Conservation (phyloP, 2,113 vertebrate genomes). For the Lates calcarifer region DNA sequence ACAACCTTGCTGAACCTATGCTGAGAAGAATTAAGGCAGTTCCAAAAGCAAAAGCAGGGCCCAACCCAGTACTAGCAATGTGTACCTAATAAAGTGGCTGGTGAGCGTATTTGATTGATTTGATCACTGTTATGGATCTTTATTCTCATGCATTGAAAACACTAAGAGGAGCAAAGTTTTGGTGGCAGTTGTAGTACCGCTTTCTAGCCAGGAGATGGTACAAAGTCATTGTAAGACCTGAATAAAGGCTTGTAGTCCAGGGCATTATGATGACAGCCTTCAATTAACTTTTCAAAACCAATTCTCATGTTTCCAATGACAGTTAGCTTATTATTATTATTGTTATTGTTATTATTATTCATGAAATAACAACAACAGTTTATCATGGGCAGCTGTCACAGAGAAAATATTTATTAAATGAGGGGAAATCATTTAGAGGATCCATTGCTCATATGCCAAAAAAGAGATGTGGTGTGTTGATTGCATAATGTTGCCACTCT, state of each 20-base stretch:
- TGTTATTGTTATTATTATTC: not conserved
- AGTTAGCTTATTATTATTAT: not conserved
- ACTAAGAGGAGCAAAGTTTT: not conserved
- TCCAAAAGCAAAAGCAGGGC: too few relatives aligned
- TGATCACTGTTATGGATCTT: not conserved
- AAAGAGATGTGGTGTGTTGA: not conserved
- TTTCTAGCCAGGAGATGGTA: slow-evolving; percentile 53
- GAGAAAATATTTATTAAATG: not conserved
- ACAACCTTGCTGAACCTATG: too few relatives aligned
- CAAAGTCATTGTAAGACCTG: slow-evolving; percentile 1
- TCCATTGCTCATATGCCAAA: not conserved
- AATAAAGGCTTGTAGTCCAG: not conserved
- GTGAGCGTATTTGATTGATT: too few relatives aligned
- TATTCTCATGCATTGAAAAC: not conserved
- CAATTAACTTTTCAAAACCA: not conserved
- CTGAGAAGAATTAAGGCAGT: too few relatives aligned
- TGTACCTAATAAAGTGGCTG: too few relatives aligned
- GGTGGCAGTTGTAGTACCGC: not conserved
- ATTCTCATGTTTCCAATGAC: not conserved
- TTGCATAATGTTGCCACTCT: slow-evolving; percentile 8
- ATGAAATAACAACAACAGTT: not conserved
- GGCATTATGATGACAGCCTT: not conserved
- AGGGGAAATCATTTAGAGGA: not conserved
- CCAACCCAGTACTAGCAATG: too few relatives aligned
- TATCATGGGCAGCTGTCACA: not conserved